These are phyloP conservation scores for Cebuella pygmaea DNA, from an alignment of 2,797 vertebrate species.

Conservation along the genomic window DNA sequence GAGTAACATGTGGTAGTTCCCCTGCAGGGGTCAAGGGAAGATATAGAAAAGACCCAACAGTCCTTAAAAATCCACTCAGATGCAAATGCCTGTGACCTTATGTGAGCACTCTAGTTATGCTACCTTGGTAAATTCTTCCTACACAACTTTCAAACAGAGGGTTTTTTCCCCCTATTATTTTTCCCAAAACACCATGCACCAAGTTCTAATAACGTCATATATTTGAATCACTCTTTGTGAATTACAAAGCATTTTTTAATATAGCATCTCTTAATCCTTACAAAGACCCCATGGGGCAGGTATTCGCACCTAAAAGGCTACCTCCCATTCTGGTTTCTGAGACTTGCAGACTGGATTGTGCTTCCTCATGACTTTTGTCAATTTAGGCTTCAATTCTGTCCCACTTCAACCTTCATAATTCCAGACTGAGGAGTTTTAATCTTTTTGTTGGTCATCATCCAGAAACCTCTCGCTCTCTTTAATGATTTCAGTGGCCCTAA, in stretches of 20 bases:
- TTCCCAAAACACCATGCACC: constrained; percentile 33
- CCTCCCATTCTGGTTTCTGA: neutral
- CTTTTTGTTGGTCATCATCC: neutral
- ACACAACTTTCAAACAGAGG: neutral
- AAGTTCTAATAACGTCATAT: constrained; percentile 30
- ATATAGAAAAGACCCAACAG: neutral
- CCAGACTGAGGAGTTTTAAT: neutral
- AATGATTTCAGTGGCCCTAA: constrained; percentile 14
- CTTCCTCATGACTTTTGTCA: neutral
- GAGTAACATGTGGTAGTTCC: neutral
- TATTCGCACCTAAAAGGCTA: neutral
- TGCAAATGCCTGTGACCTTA: neutral
- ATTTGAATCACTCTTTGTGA: neutral
- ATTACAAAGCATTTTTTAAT: neutral
- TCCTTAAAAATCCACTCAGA: neutral
- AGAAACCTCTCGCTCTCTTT: neutral
- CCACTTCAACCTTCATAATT: neutral
- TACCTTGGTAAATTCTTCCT: neutral
- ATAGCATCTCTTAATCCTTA: neutral
- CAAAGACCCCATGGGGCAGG: neutral
- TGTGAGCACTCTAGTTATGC: neutral
- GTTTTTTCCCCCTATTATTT: neutral
- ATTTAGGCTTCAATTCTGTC: neutral
- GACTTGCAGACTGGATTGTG: neutral
- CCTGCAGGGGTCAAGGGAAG: neutral